Conservation (phyloP, 2,888 invertebrate genomes). For the Arctia plantaginis region DNA sequence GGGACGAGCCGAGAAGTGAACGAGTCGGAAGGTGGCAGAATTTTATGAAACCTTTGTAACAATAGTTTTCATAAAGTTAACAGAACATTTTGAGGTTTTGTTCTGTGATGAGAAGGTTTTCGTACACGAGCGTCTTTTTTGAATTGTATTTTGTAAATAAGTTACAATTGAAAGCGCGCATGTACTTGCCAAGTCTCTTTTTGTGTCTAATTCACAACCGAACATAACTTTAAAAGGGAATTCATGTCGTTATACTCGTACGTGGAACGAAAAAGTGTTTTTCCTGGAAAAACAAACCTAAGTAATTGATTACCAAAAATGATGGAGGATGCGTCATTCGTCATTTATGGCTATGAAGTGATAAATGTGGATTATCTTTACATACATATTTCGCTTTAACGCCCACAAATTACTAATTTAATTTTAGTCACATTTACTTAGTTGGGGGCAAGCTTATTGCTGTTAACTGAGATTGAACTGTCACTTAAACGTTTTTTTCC, state of each 20-base stretch:
- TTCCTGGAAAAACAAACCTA: neutral
- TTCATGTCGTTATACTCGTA: neutral
- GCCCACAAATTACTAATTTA: neutral
- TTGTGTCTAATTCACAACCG: neutral
- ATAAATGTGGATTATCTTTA: neutral
- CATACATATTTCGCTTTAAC: neutral
- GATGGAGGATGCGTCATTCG: neutral
- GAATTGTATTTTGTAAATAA: neutral
- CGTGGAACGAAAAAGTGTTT: neutral
- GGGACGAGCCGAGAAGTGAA: conserved; percentile 13
- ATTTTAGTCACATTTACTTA: neutral
- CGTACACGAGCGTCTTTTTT: neutral
- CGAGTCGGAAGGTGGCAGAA: conserved; percentile 9
- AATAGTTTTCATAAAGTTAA: neutral
- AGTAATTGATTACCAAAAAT: neutral
- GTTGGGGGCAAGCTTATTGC: neutral
- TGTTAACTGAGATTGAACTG: neutral
- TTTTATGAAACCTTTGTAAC: neutral
- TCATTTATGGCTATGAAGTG: neutral
- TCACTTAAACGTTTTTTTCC: too few species aligned
- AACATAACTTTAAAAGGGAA: neutral
- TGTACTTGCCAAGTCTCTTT: neutral
- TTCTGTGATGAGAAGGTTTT: neutral
- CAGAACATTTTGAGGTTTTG: neutral
- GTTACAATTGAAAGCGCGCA: neutral